Evolutionary conservation across 2,797 vertebrate genomes (phyloP).

Genomic region (Onychomys leucogaster): DNA sequence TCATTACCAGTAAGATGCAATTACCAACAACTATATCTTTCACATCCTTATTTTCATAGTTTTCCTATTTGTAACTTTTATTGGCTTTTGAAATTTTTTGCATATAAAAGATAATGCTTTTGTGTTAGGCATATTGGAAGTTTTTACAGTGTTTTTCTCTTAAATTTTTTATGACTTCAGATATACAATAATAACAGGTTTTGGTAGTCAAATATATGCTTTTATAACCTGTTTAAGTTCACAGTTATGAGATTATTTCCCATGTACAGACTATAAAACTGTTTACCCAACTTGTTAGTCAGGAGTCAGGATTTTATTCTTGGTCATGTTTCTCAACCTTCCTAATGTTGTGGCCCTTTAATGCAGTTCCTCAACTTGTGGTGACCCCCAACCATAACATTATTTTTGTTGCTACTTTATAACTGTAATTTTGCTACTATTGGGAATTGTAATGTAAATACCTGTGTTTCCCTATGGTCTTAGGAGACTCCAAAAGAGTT

Average conservation of each 20-base stretch:
- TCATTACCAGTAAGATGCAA: background rate
- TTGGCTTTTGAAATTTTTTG: background rate
- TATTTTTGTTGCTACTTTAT: background rate
- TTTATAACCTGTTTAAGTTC: background rate
- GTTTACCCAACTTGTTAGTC: background rate
- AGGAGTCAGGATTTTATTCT: background rate
- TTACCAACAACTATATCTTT: background rate
- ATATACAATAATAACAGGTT: background rate
- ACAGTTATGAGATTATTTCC: background rate
- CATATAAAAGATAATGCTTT: background rate
- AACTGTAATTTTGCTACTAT: background rate
- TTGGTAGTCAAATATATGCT: background rate
- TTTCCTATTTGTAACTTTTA: constrained; percentile 8
- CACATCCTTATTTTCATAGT: background rate
- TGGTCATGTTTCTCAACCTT: background rate
- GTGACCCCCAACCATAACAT: background rate
- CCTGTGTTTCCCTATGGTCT: too few relatives aligned
- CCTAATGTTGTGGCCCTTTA: background rate
- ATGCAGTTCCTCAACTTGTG: background rate
- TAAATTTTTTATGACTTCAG: background rate
- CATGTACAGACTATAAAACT: background rate
- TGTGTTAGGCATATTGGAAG: background rate
- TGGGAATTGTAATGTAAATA: background rate
- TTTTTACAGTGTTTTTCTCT: background rate
- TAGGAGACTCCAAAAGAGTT: background rate